Conservation (phyloP, 2,888 invertebrate genomes). For the Agapostemon virescens region DNA sequence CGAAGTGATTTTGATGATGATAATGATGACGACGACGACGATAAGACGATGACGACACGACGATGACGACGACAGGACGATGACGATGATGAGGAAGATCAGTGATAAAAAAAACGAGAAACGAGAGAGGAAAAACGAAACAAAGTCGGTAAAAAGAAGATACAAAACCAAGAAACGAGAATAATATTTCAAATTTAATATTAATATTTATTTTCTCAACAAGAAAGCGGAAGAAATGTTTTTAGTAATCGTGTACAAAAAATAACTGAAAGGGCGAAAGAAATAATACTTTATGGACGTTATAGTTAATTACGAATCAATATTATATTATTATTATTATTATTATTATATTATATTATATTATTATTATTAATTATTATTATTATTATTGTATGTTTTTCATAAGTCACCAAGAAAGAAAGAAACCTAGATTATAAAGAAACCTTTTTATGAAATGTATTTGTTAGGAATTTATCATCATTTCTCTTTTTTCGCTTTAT, state of each 20-base stretch:
- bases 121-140: constrained; percentile 2
- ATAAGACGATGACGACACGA: too few species aligned
- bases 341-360: constrained; percentile 56
- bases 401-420: constrained; percentile 66
- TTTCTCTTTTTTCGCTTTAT: constrained; percentile 53
- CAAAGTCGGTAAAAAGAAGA: constrained; percentile 57
- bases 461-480: constrained; percentile 74
- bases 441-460: constrained; percentile 75
- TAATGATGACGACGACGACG: too few species aligned
- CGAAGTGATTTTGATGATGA: constrained; percentile 46
- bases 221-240: constrained; percentile 75
- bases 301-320: constrained; percentile 77
- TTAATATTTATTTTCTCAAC: constrained; percentile 80
- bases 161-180: constrained; percentile 70
- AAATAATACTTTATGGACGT: constrained; percentile 78
- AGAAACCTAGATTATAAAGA: constrained; percentile 68
- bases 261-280: constrained; percentile 68
- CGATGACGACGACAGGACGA: too few species aligned
- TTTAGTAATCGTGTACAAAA: constrained; percentile 78
- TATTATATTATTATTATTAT: constrained; percentile 69
- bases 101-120: constrained; percentile 66
- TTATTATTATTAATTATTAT: constrained; percentile 63
- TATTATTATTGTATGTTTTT: constrained; percentile 67
- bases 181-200: constrained; percentile 79
- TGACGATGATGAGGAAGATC: constrained; percentile 35